These are phyloP conservation scores for Lamellibrachia columna DNA, from an alignment of 2,888 invertebrate species.

Conservation along the genomic window DNA sequence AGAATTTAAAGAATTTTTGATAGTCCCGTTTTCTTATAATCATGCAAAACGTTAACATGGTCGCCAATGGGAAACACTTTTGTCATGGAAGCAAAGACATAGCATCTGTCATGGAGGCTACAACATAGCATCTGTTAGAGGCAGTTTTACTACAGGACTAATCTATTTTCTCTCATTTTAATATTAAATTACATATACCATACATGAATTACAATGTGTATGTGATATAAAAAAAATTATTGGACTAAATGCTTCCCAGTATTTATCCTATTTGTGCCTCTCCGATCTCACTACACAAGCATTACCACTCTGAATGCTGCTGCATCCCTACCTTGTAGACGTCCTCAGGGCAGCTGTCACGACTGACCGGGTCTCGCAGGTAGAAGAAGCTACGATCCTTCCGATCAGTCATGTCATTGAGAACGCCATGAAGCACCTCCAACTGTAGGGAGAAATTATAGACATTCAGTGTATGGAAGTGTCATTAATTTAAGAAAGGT, in stretches of 20 bases:
- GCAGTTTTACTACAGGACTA: no score
- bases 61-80: no score
- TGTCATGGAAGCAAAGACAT: neutral
- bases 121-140: neutral
- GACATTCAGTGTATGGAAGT: neutral
- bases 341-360: neutral
- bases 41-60: no score
- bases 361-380: conserved; percentile 43
- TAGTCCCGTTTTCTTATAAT: no score
- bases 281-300: neutral
- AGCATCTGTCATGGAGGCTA: neutral
- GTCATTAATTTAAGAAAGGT: no score
- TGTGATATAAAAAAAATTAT: no score
- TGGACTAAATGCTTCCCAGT: no score
- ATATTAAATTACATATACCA: no score
- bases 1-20: no score
- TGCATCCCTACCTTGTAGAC: conserved; percentile 4
- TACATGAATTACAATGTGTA: no score
- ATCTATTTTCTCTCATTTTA: no score
- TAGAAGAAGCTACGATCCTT: conserved; percentile 50
- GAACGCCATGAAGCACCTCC: conserved; percentile 51
- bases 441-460: conserved; percentile 39
- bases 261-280: neutral
- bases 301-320: neutral
- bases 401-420: conserved; percentile 43